phyloP scores from a whole-genome alignment of 1,140 invertebrate species.

The Rhopalosiphum maidis region DNA sequence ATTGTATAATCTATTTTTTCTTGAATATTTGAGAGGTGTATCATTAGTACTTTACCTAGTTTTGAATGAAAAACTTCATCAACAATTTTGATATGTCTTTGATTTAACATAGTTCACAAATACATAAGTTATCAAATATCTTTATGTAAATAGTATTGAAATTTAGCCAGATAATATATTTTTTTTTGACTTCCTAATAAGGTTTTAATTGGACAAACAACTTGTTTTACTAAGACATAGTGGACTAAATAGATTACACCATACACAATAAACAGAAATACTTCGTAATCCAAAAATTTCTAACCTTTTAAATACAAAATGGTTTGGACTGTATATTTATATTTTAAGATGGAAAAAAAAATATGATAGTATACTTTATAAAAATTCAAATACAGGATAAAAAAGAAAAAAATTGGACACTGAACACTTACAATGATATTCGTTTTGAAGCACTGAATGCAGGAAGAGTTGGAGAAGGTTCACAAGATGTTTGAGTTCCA shows the following conservation, averaged over 20 bases:
- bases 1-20: background rate
- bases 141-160: background rate
- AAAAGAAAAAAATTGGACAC: background rate
- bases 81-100: too few relatives aligned
- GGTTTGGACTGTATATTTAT: background rate
- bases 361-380: background rate
- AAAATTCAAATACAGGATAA: background rate
- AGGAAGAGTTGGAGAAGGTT: constrained; percentile 59
- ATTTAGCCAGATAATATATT: background rate
- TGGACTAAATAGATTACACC: background rate
- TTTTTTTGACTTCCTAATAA: background rate
- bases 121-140: background rate
- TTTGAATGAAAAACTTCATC: background rate
- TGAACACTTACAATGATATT: constrained; percentile 60
- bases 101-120: background rate
- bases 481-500: constrained; percentile 60
- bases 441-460: constrained; percentile 59
- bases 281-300: background rate
- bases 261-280: background rate
- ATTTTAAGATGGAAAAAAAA: background rate
- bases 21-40: background rate
- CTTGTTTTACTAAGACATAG: background rate
- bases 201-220: background rate
- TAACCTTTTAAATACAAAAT: background rate
- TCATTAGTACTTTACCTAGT: background rate